Percentiles rank a stretch among this genome's conserved stretches.
Evolutionary conservation across 2,113 vertebrate genomes (phyloP).

Genomic region (Illadopsis cleaveri): DNA sequence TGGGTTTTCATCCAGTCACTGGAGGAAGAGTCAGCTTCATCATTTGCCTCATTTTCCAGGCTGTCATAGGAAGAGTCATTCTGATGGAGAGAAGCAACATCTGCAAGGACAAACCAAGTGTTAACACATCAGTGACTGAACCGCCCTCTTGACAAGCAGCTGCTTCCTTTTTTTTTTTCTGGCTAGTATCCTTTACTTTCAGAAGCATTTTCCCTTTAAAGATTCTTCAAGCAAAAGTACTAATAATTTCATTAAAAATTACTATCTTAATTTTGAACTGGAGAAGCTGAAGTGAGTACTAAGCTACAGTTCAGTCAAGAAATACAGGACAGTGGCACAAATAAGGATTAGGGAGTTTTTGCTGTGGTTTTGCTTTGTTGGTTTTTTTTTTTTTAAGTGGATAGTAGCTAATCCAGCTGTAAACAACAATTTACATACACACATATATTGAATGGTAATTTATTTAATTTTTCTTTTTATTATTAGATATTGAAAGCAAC

Average conservation of each 20-base stretch:
- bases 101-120: constrained; percentile 65
- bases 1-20: constrained; percentile 71
- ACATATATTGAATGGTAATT: not conserved
- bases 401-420: not conserved
- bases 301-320: not conserved
- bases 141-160: not conserved
- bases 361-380: not conserved
- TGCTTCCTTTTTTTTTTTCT: not conserved
- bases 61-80: constrained; percentile 94
- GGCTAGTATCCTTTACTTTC: not conserved
- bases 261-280: not conserved
- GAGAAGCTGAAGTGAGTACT: not conserved
- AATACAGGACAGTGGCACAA: not conserved
- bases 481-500: not conserved
- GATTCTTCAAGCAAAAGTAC: not conserved
- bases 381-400: not conserved
- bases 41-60: constrained; percentile 89
- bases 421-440: not conserved
- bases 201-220: not conserved
- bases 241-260: not conserved
- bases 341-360: not conserved
- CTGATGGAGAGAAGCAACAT: constrained; percentile 86
- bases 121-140: not conserved
- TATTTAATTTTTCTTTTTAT: not conserved
- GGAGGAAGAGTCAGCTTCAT: constrained; percentile 84